Conservation (phyloP, 2,113 vertebrate genomes). For the Microcebus jonahi region DNA sequence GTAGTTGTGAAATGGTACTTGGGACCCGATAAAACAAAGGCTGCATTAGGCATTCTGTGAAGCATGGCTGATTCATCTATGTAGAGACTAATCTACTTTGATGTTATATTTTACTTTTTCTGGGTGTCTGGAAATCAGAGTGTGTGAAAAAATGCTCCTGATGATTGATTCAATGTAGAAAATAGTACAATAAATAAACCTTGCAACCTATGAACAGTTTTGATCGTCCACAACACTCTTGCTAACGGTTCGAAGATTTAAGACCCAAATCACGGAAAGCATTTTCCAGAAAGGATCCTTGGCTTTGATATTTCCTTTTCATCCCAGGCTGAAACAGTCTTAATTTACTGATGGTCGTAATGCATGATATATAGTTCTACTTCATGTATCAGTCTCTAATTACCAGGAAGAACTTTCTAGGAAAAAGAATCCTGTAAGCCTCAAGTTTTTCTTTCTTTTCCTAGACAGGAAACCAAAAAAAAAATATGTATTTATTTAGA, state of each 20-base stretch:
- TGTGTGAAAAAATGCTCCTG: slow-evolving; percentile 49
- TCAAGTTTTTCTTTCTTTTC: not conserved
- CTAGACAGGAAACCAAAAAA: not conserved
- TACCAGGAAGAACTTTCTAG: not conserved
- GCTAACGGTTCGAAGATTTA: slow-evolving; percentile 55
- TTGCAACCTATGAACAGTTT: slow-evolving; percentile 28
- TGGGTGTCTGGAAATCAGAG: slow-evolving; percentile 72
- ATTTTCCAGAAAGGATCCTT: not conserved
- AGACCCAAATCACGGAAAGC: not conserved
- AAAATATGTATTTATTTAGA: not conserved
- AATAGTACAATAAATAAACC: slow-evolving; percentile 76
- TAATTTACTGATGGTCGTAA: not conserved
- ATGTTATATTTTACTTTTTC: slow-evolving; percentile 66
- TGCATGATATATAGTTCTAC: not conserved
- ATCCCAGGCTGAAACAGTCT: not conserved
- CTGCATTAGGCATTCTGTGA: not conserved
- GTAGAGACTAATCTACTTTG: slow-evolving; percentile 47
- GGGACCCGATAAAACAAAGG: not conserved
- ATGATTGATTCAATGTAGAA: slow-evolving; percentile 71
- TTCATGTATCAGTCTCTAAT: not conserved
- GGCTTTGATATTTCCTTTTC: not conserved
- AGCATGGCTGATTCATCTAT: slow-evolving; percentile 5
- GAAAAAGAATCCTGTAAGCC: not conserved
- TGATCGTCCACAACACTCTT: slow-evolving; percentile 44
- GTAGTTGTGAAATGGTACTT: not conserved